Conservation (phyloP, 2,113 vertebrate species). For the Garra rufa region DNA sequence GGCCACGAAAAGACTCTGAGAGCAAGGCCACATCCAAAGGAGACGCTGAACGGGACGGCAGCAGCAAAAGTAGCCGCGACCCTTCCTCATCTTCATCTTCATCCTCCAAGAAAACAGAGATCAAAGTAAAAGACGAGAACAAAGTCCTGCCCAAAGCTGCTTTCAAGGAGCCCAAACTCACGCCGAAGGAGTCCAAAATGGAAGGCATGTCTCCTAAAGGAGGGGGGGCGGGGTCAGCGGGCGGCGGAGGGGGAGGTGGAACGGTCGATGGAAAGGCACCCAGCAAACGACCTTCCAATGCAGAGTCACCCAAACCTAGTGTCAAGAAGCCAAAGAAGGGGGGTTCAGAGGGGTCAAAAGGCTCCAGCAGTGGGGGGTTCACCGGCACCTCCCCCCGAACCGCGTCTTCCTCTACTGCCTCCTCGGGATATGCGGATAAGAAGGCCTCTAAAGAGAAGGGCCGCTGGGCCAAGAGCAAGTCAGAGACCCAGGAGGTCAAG, state of each 20-base stretch:
- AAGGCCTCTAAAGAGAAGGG: conserved; percentile 91
- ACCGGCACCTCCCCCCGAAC: conserved; percentile 86
- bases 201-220: conserved; percentile 94
- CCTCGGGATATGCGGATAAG: conserved; percentile 81
- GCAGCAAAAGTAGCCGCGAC: conserved; percentile 74
- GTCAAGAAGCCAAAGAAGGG: conserved; percentile 95
- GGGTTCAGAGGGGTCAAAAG: conserved; percentile 85
- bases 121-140: conserved; percentile 91
- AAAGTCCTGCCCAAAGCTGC: conserved; percentile 92
- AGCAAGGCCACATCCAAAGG: conserved; percentile 87
- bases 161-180: conserved; percentile 97
- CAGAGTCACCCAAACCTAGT: conserved; percentile 93
- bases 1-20: conserved; percentile 95
- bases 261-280: conserved; percentile 82
- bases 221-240: conserved; percentile 79
- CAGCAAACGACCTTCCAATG: conserved; percentile 87
- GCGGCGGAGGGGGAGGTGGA: conserved; percentile 73
- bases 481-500: conserved; percentile 84
- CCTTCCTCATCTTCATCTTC: conserved; percentile 73
- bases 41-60: conserved; percentile 82
- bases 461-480: conserved; percentile 85
- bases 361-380: conserved; percentile 65
- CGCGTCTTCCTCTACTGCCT: conserved; percentile 72
- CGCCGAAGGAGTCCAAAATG: conserved; percentile 93
- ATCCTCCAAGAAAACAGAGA: conserved; percentile 87